Percentiles rank a stretch among this genome's conserved stretches.
Conservation (phyloP, 2,797 vertebrate species). For the Choloepus didactylus region DNA sequence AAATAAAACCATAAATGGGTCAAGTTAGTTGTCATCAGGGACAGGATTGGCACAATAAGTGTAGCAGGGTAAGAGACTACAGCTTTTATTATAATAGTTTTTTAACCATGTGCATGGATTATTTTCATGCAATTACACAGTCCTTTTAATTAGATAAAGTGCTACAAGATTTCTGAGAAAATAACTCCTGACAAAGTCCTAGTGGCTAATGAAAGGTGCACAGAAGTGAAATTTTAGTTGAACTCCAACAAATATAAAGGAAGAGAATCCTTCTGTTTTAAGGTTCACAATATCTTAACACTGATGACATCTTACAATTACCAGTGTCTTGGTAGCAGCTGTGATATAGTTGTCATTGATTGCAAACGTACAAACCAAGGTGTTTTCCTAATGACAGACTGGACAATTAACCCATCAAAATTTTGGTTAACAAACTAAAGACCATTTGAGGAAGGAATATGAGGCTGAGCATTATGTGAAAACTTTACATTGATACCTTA, state of each 20-base stretch:
- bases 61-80: neutral
- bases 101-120: neutral
- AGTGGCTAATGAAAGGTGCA: neutral
- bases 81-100: neutral
- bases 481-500: neutral
- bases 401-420: constrained; percentile 25
- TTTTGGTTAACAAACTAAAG: constrained; percentile 25
- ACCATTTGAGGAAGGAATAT: neutral
- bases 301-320: neutral
- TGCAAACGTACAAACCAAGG: neutral
- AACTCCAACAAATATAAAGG: neutral
- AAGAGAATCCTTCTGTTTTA: neutral
- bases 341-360: neutral
- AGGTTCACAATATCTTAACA: constrained; percentile 44
- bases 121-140: neutral
- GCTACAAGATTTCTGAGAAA: neutral
- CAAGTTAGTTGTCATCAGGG: neutral
- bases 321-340: neutral
- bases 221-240: neutral
- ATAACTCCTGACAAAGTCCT: neutral
- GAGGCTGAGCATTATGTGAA: neutral
- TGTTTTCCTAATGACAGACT: neutral
- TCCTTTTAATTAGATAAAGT: constrained; percentile 43
- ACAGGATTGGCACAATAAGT: neutral
- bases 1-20: neutral